Conservation (phyloP, 2,797 vertebrate genomes). For the Sebastiscus albofasciatus region DNA sequence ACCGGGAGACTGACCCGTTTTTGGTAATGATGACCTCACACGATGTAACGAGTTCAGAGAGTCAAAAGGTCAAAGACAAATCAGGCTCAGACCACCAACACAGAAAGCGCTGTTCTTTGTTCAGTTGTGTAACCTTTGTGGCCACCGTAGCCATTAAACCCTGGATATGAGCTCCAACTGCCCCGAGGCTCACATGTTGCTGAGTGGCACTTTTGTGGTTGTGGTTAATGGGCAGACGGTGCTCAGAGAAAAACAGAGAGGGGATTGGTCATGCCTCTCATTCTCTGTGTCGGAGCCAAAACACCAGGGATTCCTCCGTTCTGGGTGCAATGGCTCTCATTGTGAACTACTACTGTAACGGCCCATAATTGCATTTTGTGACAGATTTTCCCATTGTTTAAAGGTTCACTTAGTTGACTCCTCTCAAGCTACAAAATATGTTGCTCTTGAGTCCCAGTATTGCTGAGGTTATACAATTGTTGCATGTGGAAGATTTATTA, state of each 20-base stretch:
- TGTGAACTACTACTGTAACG: constrained; percentile 38
- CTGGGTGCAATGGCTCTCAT: constrained; percentile 29
- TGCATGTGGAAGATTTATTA: background rate
- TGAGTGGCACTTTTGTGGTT: constrained; percentile 72
- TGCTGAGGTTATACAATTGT: background rate
- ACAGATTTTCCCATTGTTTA: constrained; percentile 21
- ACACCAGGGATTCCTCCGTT: constrained; percentile 46
- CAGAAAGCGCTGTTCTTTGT: constrained; percentile 48
- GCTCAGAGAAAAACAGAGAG: constrained; percentile 11
- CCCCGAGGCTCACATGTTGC: constrained; percentile 61
- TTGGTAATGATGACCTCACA: constrained; percentile 5
- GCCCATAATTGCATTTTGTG: constrained; percentile 2
- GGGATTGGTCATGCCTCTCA: constrained; percentile 42
- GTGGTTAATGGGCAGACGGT: constrained; percentile 55
- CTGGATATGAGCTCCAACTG: constrained; percentile 49
- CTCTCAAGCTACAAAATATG: background rate
- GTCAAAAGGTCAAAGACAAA: constrained; percentile 38
- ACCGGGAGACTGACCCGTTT: background rate
- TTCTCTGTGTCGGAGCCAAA: constrained; percentile 42
- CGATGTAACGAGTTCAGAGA: constrained; percentile 17
- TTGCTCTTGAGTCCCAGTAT: background rate
- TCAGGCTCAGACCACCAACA: constrained; percentile 46
- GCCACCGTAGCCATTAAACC: constrained; percentile 52
- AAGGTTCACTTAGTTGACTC: background rate
- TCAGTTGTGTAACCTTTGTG: constrained; percentile 47